A percentile compares a stretch with the other conserved stretches of the same genome.
phyloP scores from a whole-genome alignment of 2,797 vertebrate genomes.

The Stomatorhinus walkeri region DNA sequence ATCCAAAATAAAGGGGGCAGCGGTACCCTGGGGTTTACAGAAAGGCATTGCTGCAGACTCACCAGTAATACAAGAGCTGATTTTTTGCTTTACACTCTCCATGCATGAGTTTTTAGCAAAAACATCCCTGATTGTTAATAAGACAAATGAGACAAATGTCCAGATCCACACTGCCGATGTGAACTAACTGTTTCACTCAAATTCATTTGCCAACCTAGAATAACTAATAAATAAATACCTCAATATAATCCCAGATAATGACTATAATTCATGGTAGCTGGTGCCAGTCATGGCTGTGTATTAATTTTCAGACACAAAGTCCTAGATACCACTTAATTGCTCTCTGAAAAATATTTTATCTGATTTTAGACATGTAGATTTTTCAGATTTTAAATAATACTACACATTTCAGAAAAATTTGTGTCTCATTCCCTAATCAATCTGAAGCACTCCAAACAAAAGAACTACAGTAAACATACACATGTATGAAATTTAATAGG shows the following conservation, averaged over 20 bases:
- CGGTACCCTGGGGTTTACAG: background rate
- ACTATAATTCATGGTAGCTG: background rate
- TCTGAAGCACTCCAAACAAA: background rate
- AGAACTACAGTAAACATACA: background rate
- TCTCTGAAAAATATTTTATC: background rate
- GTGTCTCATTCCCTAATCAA: background rate
- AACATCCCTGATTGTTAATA: background rate
- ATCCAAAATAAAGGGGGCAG: background rate
- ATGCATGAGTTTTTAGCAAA: background rate
- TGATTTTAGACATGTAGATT: background rate
- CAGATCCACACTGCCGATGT: background rate
- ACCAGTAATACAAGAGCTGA: background rate
- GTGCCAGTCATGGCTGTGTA: background rate
- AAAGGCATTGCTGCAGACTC: background rate
- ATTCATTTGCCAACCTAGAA: background rate
- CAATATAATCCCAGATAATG: background rate
- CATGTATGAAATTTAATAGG: background rate
- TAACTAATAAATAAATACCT: background rate
- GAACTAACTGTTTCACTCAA: background rate
- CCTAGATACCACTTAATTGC: background rate
- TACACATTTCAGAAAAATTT: background rate
- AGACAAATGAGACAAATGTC: background rate
- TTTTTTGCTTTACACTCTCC: background rate
- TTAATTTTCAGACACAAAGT: background rate
- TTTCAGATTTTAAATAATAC: background rate